Base-by-base conservation (phyloP, 2,888 invertebrate species). In the Mythimna loreyi region DNA sequence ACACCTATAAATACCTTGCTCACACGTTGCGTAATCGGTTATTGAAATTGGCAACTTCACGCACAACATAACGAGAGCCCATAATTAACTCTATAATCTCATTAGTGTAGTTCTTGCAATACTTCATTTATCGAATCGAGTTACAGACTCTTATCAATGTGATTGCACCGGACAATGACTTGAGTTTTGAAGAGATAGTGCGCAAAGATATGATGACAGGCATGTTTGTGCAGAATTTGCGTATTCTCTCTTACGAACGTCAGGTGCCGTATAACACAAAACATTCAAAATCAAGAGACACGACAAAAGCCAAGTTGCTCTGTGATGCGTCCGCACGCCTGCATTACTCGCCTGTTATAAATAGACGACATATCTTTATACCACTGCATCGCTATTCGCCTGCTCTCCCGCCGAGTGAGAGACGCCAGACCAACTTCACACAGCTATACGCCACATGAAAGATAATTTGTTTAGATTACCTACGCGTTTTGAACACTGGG, bases 281-380 rank as follows among this genome's bases (percentile, higher is more conserved):
- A 88, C 88, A 88, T 91, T 89, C 89, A 91, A 91, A 92, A 91
- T 90, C 85, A 89, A 91, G 88, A 88, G 87, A 87, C 86, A 88
- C 85, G 89, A 90, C 90, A 90, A 90, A 91, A 90, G 87, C 86
- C 78, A 87, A 86, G 89, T 87, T 88, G 84, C 84, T 82, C 85
- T 72, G 85, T 89, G 89, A 89, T 90, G 92, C 91, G 90, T 87
- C 87, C 89, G 90, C 88, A 81, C 88, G 90, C 91, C 89, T 92
- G 92, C 92, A 93, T 86, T 89, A 92, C 90, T 91, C 89, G 86
- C 86, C 90, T 83, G 90, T 89, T 95, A 95, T 93, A 94, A 94
- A 95, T 95, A 95, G 94, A 92, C 88, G 90, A 91, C 92, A 91
- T 93, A 92, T 94, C 93, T 94, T 91, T 91, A 91, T 90, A 90